These are phyloP conservation scores for Epistrophe eligans DNA, from an alignment of 2,888 invertebrate genomes.

Conservation along the genomic window DNA sequence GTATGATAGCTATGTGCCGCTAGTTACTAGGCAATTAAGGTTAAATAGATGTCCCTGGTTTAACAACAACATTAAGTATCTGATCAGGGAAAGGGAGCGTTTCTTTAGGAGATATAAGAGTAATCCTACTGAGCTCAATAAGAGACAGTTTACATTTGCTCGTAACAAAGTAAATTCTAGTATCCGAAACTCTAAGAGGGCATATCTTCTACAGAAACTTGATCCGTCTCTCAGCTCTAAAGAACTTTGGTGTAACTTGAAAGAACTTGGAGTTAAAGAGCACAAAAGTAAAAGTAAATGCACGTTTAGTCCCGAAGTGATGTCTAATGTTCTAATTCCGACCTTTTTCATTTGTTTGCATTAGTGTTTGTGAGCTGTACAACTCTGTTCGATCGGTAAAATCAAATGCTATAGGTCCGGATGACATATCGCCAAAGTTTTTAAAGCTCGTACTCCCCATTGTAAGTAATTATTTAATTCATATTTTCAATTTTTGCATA, in stretches of 20 bases:
- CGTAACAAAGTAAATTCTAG: neutral
- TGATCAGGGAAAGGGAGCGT: neutral
- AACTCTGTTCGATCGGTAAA: neutral
- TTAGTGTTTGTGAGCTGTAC: neutral
- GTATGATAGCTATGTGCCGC: neutral
- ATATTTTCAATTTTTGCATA: slow-evolving; percentile 1
- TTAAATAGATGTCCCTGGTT: no score
- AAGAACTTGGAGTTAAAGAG: slow-evolving; percentile 6
- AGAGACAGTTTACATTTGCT: neutral
- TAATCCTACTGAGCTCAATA: neutral
- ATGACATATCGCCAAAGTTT: slow-evolving; percentile 3
- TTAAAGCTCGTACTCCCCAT: neutral
- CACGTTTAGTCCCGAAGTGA: neutral
- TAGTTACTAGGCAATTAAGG: neutral
- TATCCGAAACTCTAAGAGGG: neutral
- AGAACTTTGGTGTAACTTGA: neutral
- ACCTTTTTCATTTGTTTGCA: neutral
- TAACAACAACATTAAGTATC: neutral
- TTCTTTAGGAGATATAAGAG: neutral
- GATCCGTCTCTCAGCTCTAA: neutral
- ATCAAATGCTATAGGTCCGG: neutral
- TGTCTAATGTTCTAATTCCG: neutral
- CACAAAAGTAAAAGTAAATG: slow-evolving; percentile 21
- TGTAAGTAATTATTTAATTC: slow-evolving; percentile 7
- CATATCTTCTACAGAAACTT: neutral